Conservation (phyloP, 2,888 invertebrate species). For the Branchellion lobata region DNA sequence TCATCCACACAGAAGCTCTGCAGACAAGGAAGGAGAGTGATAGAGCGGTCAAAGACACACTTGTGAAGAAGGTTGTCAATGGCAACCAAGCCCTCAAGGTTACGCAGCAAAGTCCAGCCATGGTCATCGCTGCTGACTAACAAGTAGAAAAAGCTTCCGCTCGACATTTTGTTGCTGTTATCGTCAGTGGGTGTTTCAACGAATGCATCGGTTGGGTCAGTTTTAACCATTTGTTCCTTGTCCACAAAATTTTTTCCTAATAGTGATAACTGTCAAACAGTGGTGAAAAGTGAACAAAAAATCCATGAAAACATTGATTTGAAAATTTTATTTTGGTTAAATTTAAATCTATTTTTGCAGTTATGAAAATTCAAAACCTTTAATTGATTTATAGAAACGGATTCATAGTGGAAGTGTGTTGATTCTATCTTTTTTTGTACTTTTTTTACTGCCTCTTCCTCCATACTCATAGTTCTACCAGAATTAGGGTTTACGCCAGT, state of each 20-base stretch:
- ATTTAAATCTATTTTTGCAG: background rate
- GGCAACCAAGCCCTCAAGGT: constrained; percentile 1
- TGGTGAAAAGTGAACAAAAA: background rate
- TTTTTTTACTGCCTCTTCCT: too few species aligned
- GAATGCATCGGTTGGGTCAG: background rate
- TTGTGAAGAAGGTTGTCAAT: constrained; percentile 33
- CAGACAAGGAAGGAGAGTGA: background rate
- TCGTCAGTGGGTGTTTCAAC: too few species aligned
- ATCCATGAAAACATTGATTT: too few species aligned
- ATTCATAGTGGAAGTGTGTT: constrained; percentile 5
- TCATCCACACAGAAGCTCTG: too few species aligned
- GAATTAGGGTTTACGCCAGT: too few species aligned
- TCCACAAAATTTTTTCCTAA: background rate
- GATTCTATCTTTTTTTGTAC: background rate
- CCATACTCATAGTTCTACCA: too few species aligned
- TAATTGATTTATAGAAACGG: background rate
- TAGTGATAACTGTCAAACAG: background rate
- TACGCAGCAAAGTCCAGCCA: constrained; percentile 33
- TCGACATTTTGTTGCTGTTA: too few species aligned
- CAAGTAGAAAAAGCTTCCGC: background rate
- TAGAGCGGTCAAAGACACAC: constrained; percentile 22
- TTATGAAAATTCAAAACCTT: background rate
- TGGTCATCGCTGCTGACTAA: constrained; percentile 9
- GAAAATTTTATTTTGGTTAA: background rate
- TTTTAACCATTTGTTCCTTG: too few species aligned